phyloP scores from a whole-genome alignment of 2,113 vertebrate species.

The Aramus guarauna region DNA sequence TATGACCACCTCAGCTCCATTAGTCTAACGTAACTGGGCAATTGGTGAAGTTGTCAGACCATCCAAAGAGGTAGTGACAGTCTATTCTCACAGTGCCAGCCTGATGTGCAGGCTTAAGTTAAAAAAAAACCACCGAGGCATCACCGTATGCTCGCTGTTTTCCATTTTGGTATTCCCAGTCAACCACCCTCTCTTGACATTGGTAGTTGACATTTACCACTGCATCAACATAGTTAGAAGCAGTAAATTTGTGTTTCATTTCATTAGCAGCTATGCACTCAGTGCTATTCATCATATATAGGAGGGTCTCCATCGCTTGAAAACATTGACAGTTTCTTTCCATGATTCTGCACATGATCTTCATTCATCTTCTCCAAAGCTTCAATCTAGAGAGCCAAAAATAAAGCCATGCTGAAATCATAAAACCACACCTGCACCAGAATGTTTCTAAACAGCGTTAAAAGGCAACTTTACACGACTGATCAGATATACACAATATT shows the following conservation, averaged over 20 bases:
- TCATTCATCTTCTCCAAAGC: conserved; percentile 93
- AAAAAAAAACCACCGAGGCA: conserved; percentile 45
- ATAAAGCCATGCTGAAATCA: not conserved
- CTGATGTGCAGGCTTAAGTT: conserved; percentile 47
- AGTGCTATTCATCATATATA: conserved; percentile 67
- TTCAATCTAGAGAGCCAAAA: conserved; percentile 81
- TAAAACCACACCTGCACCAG: not conserved
- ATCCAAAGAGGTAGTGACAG: conserved; percentile 57
- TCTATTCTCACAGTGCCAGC: conserved; percentile 62
- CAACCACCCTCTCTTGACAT: conserved; percentile 6
- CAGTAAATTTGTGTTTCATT: not conserved
- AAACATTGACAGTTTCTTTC: conserved; percentile 79
- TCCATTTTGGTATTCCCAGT: conserved; percentile 47
- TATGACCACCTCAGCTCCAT: not conserved
- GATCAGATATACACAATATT: not conserved
- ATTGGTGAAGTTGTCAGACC: conserved; percentile 22
- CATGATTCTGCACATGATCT: conserved; percentile 88
- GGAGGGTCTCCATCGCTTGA: conserved; percentile 76
- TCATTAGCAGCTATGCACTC: not conserved
- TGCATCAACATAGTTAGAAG: conserved; percentile 46
- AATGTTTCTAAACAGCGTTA: not conserved
- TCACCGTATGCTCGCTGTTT: conserved; percentile 49
- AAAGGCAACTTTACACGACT: not conserved
- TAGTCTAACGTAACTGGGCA: conserved; percentile 43
- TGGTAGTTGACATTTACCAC: conserved; percentile 41